These are phyloP conservation scores for Fragum whitleyi DNA, from an alignment of 2,888 invertebrate species.

Conservation along the genomic window DNA sequence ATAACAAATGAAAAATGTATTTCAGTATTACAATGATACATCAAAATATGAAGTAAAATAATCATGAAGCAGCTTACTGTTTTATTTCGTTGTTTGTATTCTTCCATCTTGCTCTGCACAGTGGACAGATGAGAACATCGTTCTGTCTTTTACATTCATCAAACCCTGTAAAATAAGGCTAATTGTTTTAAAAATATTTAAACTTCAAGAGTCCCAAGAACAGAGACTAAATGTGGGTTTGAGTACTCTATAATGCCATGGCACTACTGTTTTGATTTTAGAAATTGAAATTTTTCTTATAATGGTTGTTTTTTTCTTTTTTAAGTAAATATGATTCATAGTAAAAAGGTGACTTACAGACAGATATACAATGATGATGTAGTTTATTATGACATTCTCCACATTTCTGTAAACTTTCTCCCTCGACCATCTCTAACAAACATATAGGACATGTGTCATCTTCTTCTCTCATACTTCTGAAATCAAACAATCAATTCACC, in stretches of 20 bases:
- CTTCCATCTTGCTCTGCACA: conserved; percentile 85
- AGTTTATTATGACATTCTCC: conserved; percentile 85
- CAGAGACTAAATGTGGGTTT: too few species aligned
- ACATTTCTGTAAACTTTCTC: conserved; percentile 85
- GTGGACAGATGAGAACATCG: conserved; percentile 85
- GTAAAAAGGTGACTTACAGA: conserved; percentile 85
- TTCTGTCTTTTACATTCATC: conserved; percentile 84
- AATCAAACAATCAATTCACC: background rate
- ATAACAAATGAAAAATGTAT: too few species aligned
- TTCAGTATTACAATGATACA: too few species aligned
- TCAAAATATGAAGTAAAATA: too few species aligned
- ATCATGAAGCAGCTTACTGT: conserved; percentile 73
- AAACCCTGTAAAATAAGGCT: conserved; percentile 82
- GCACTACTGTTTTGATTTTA: too few species aligned
- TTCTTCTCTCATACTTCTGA: conserved; percentile 82
- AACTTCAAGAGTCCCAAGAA: too few species aligned
- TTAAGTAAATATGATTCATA: too few species aligned
- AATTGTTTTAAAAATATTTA: too few species aligned
- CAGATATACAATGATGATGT: conserved; percentile 86
- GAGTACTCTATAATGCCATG: too few species aligned
- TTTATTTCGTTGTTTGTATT: conserved; percentile 73
- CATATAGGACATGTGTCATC: conserved; percentile 86
- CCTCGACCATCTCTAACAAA: conserved; percentile 86
- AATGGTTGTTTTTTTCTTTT: too few species aligned
- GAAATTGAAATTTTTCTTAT: too few species aligned